Evolutionary conservation across 1,140 invertebrate species (phyloP).

Genomic region (Pseudachorutes palmiensis): DNA sequence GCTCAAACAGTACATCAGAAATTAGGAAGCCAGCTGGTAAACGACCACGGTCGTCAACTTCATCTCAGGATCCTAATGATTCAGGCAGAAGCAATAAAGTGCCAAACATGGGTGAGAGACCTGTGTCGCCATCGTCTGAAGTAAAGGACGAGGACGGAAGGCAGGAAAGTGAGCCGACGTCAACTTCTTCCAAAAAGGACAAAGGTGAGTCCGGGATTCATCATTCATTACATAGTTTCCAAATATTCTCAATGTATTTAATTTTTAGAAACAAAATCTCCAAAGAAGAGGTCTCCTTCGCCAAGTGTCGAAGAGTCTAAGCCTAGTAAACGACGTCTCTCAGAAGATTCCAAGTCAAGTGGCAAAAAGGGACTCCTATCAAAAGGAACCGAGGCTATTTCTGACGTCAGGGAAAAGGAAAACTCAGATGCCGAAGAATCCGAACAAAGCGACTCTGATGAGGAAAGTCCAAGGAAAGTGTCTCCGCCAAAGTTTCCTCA

Average conservation of each 20-base stretch:
- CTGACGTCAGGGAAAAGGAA: background rate
- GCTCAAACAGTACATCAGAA: background rate
- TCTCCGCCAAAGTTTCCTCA: slow-evolving; percentile 34
- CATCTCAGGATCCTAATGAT: background rate
- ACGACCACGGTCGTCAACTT: background rate
- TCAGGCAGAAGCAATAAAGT: too few species aligned
- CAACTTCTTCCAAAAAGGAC: too few species aligned
- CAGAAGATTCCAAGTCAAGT: background rate
- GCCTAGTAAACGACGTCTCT: background rate
- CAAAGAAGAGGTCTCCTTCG: background rate
- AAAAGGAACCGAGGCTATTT: background rate
- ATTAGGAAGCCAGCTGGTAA: background rate
- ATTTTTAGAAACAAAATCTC: too few species aligned
- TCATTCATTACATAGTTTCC: too few species aligned
- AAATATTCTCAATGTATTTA: too few species aligned
- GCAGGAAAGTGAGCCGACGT: too few species aligned
- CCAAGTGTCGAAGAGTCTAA: background rate
- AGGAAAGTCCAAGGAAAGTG: slow-evolving; percentile 9
- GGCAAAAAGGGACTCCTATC: background rate
- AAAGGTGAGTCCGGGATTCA: too few species aligned
- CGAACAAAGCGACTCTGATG: slow-evolving; percentile 8
- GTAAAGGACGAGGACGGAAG: too few species aligned
- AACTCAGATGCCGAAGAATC: slow-evolving; percentile 22
- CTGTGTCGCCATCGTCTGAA: too few species aligned
- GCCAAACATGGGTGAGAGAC: too few species aligned